Base-by-base conservation (phyloP, 2,113 vertebrate species). In the Rhegmatorhina hoffmannsi region DNA sequence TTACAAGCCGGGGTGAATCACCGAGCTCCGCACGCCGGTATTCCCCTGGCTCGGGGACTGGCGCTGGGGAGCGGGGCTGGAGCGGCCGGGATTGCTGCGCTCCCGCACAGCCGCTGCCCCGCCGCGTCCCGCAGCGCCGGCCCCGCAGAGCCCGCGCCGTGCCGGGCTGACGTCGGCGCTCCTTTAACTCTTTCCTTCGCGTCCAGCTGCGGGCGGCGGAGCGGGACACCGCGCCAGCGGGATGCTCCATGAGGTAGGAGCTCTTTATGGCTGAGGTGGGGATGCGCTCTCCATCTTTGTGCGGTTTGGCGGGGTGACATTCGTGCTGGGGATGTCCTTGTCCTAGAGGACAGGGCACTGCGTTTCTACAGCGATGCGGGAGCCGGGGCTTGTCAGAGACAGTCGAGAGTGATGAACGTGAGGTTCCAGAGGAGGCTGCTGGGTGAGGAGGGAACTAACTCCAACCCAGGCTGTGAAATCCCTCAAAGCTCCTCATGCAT, bases 1-100 rank as follows among this genome's bases (percentile, higher is more conserved):
- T 91, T 76, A 58, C 88, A n/a, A 94, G 87, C 79, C 7, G 16
- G 87, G 95, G 62, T 97, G 89, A 95, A 89, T 94, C 95, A 84
- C 80, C 28, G 63, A 62, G 87, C 91, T 38, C 79, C 11, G 10
- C 77, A 50, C 43, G 21, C 74, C 29, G 87, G 75, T 77, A 49
- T 81, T 79, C 73, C 84, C 87, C 92, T 46, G 3, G 24, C 75
- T 77, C 16, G n/a, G 79, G 64, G 24, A 18, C 1, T 62, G 28
- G 68, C 43, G 19, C 4, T 14, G 12, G 44, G 74, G 43, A 78
- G 69, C 33, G 2, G n/a, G 53, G 43, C 21, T 15, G 70, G 59
- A 28, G 76, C 20, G 3, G 59, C 15, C 2, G 49, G 70, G 24
- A 40, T 9, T 60, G 67, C 18, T 23, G 38, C 52, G 59, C 59